Evolutionary conservation across 2,797 vertebrate species (phyloP), one percentile per base, ranked within the genome.

Genomic region (Labeo calbasu): DNA sequence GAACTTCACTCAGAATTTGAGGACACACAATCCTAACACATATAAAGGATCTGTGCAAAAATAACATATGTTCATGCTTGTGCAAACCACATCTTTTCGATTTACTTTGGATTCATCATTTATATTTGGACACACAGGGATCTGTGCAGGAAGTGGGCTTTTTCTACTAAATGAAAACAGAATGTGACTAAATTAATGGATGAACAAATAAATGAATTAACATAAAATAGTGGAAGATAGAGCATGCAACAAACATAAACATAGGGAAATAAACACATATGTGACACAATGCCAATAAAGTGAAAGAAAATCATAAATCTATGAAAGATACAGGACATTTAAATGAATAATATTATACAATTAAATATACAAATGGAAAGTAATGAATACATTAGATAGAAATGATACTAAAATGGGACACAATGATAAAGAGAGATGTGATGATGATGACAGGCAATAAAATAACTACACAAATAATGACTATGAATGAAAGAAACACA

Each of bases 281-380:
- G 70, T 51, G n/a, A 75, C 79, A 68, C 43, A 63, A 53, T 72
- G 65, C 36, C 53, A 55, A 72, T 51, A n/a, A 87, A 40, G 13
- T 66, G 79, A 75, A 82, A 75, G 70, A 59, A 79, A 68, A 57
- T 65, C 9, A 77, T 51, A 28, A n/a, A 70, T 70, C 21, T 85
- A 48, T 48, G 25, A 25, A 19, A 46, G 6, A 59, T 32, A 48
- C 9, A 69, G 61, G 19, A 79, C 46, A 66, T 70, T 72, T 69
- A 51, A 68, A 59, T 50, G 14, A 61, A 57, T 69, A 21, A 59
- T 75, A 81, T 59, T 14, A 46, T 77, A 85, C 53, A 82, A 85
- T 50, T 75, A 69, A 71, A 66, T 21, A 53, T 80, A 84, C 43
- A 86, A 84, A 83, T 89, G 79, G 48, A 28, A 85, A 88, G 21